phyloP scores from a whole-genome alignment of 2,113 vertebrate genomes.

The Pseudopipra pipra region DNA sequence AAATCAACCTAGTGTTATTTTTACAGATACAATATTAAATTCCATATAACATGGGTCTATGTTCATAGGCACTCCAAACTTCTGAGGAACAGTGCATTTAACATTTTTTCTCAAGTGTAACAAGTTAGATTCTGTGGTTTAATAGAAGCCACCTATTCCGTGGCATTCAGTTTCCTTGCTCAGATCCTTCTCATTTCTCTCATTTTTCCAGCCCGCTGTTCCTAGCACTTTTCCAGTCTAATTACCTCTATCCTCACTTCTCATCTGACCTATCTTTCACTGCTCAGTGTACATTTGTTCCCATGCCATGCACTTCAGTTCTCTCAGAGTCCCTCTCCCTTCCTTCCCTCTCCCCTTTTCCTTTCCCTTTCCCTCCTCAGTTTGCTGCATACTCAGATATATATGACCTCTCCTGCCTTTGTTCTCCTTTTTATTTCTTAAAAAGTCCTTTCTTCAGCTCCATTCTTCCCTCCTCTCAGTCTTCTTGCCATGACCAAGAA shows the following conservation, averaged over 20 bases:
- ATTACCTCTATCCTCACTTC: neutral
- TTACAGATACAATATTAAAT: neutral
- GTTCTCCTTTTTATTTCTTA: neutral
- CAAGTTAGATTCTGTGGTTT: neutral
- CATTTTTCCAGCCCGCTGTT: neutral
- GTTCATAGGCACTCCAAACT: neutral
- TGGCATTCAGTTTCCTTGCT: neutral
- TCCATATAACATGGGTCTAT: accelerated
- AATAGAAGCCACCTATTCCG: neutral
- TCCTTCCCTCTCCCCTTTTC: neutral
- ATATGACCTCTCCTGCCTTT: neutral
- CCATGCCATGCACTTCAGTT: neutral
- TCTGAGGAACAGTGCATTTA: neutral
- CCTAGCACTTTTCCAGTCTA: neutral
- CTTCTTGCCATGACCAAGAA: neutral
- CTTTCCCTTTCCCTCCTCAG: neutral
- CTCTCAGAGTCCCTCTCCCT: neutral
- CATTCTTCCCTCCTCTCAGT: neutral
- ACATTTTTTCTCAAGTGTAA: neutral
- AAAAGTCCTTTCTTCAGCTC: neutral
- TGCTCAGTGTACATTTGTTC: neutral
- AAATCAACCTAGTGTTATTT: neutral
- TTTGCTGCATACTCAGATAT: neutral
- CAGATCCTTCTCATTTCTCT: neutral
- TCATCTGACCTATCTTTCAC: neutral